Evolutionary conservation across 2,797 vertebrate genomes (phyloP).

Genomic region (Remorina albescens): DNA sequence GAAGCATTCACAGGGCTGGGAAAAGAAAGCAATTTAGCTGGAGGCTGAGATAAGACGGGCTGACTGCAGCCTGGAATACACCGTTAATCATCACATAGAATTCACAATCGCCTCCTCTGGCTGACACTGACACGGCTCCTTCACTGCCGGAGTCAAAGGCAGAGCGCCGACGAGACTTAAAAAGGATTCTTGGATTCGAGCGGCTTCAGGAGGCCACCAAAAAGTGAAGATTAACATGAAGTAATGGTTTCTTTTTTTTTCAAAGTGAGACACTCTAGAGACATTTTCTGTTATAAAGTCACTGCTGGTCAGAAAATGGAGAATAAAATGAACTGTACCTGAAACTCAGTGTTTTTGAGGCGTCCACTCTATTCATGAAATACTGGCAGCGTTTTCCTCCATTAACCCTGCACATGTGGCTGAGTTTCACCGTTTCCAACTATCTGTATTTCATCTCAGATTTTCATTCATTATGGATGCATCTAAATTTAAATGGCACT

Average conservation of each 20-base stretch:
- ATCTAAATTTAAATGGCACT: too few species aligned
- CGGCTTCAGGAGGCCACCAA: slow-evolving; percentile 37
- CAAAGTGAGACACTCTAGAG: slow-evolving; percentile 21
- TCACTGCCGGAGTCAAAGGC: slow-evolving; percentile 40
- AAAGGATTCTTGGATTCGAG: slow-evolving; percentile 32
- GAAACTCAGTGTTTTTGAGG: background rate
- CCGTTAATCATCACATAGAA: slow-evolving; percentile 70
- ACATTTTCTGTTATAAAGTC: slow-evolving; percentile 10
- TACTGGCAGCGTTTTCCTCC: background rate
- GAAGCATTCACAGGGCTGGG: slow-evolving; percentile 52
- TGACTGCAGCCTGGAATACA: slow-evolving; percentile 66
- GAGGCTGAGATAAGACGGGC: slow-evolving; percentile 59
- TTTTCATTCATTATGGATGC: too few species aligned
- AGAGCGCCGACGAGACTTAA: slow-evolving; percentile 31
- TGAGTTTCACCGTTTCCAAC: too few species aligned
- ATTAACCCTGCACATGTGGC: too few species aligned
- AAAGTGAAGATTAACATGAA: slow-evolving; percentile 32
- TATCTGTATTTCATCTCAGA: too few species aligned
- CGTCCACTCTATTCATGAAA: background rate
- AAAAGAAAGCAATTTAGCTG: slow-evolving; percentile 70
- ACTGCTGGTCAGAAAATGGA: slow-evolving; percentile 10
- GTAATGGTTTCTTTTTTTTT: slow-evolving; percentile 22
- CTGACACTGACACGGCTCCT: slow-evolving; percentile 35
- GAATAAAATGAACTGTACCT: background rate
- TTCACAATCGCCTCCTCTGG: slow-evolving; percentile 50